phyloP scores from a whole-genome alignment of 1,140 invertebrate genomes.

The Cydia fagiglandana region DNA sequence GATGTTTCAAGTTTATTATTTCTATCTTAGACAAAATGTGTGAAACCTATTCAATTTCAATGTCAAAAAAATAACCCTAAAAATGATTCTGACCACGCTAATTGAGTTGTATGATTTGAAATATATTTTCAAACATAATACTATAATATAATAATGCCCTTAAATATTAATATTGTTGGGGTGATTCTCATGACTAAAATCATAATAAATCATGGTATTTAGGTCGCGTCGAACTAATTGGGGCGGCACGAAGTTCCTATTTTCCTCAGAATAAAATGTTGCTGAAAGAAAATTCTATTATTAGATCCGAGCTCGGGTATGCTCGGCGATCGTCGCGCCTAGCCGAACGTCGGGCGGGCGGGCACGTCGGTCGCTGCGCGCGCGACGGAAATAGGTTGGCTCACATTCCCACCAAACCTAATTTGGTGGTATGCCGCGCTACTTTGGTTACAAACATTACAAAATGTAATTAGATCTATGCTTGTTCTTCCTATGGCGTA shows the following conservation, averaged over 20 bases:
- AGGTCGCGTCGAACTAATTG: conserved; percentile 17
- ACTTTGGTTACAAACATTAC: conserved; percentile 61
- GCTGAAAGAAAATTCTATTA: conserved; percentile 52
- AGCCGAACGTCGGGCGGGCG: conserved; percentile 1
- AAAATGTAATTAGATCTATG: conserved; percentile 36
- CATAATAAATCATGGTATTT: neutral
- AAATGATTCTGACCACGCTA: neutral
- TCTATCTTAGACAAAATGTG: neutral
- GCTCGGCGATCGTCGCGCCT: conserved; percentile 44
- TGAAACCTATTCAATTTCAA: neutral
- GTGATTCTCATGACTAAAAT: neutral
- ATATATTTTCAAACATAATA: neutral
- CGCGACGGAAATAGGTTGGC: conserved; percentile 68
- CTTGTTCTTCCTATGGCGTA: neutral
- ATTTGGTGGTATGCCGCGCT: conserved; percentile 64
- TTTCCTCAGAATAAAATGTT: conserved; percentile 31
- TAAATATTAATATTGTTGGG: no score
- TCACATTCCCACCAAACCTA: conserved; percentile 61
- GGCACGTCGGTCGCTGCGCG: conserved; percentile 37
- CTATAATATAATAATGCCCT: neutral
- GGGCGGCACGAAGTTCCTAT: neutral
- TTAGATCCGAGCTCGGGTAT: conserved; percentile 51
- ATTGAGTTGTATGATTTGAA: neutral
- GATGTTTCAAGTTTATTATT: conserved; percentile 36
- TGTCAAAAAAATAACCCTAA: neutral